Base-by-base conservation (phyloP, 2,888 invertebrate genomes). In the Anticlea derivata region DNA sequence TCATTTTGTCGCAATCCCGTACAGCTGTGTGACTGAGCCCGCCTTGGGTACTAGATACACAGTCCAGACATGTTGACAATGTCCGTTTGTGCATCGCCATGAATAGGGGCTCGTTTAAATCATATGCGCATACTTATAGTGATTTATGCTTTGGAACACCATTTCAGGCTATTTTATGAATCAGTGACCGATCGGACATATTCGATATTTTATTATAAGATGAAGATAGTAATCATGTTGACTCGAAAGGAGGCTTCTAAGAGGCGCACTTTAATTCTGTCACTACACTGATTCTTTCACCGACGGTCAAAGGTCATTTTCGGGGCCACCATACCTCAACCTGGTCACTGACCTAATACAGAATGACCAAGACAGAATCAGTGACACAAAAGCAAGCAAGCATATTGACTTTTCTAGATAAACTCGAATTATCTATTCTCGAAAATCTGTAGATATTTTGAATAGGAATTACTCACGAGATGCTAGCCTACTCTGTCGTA, bases 41-140 rank as follows among this genome's bases (percentile, higher is more conserved):
- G 56, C 55, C 46, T 39, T 12, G 34, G 29, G 35, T 31, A 39
- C 33, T 44, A 47, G 47, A 51, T 52, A 60, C 49, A 60, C 50
- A 56, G 39, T 56, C 60, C 68, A 64, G 55, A 55, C 52, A 55
- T 74, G 69, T 71, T 73, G 70, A 71, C 74, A 67, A 48, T 63
- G 56, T 55, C 62, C 56, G 60, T 62, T 54, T 60, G 54, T 54
- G 50, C 50, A 41, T 33, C 33, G 48, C 39, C 50, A 58, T 54
- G 58, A 48, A 63, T 56, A 59, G 50, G 48, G 49, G 58, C 48
- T 46, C 54, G 33, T 40, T 40, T 20, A 20, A 40, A 48, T 48
- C n/a, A 29, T 26, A 33, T 38, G 49, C 50, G 48, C 29, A 44
- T 58, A 46, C 50, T n/a, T n/a, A n/a, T n/a, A 50, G 27, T 34